Percentiles rank a stretch among this genome's conserved stretches.
Conservation (phyloP, 2,797 vertebrate genomes). For the Liparis tanakae region DNA sequence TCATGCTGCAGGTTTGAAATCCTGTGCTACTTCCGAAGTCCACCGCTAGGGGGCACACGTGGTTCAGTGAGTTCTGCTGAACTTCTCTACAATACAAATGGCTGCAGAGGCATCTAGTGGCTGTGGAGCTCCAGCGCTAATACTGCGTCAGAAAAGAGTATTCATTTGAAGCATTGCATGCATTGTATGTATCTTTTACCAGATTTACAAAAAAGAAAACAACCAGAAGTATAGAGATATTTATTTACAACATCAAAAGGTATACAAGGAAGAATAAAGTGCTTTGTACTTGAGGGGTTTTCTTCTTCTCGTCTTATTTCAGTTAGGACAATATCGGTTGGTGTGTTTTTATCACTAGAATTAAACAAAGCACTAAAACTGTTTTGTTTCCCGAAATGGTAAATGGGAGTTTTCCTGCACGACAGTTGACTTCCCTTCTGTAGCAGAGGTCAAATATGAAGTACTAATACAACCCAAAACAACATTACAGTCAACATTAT, state of each 20-base stretch:
- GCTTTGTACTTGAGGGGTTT: constrained; percentile 49
- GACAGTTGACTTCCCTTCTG: constrained; percentile 10
- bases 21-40: not conserved
- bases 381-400: constrained; percentile 22
- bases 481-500: constrained; percentile 19
- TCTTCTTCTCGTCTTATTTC: constrained; percentile 28
- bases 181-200: not conserved
- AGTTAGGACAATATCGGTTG: constrained; percentile 27
- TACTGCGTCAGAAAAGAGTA: not conserved
- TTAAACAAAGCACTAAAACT: constrained; percentile 44
- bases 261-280: constrained; percentile 77
- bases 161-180: not conserved
- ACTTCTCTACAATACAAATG: constrained; percentile 2
- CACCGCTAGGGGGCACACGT: constrained; percentile 4
- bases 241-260: constrained; percentile 76
- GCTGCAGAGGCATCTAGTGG: constrained; percentile 71
- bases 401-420: not conserved
- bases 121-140: constrained; percentile 5
- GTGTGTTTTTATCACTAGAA: constrained; percentile 28
- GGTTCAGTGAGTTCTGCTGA: not conserved
- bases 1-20: not conserved
- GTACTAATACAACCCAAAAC: constrained; percentile 12
- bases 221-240: constrained; percentile 62
- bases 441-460: constrained; percentile 1
- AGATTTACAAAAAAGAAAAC: constrained; percentile 23